Percentiles rank a stretch among this genome's conserved stretches.
phyloP scores from a whole-genome alignment of 1,140 invertebrate genomes.

The Saccostrea echinata region DNA sequence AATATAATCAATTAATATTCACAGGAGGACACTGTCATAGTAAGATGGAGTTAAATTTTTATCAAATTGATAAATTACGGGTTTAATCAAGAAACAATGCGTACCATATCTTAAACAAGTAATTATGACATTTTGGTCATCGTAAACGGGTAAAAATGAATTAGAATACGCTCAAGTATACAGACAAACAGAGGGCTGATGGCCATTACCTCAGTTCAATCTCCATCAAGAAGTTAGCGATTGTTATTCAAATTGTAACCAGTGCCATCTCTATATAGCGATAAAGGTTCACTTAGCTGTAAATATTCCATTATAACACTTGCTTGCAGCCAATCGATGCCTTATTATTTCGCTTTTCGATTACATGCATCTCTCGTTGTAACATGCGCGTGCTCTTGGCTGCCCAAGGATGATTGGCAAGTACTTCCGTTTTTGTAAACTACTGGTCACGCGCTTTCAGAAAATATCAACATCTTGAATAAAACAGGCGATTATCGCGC shows the following conservation, averaged over 20 bases:
- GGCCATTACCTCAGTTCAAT: neutral
- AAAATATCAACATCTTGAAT: neutral
- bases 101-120: no score
- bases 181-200: no score
- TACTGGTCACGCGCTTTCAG: neutral
- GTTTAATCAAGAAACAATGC: no score
- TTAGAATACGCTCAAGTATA: no score
- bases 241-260: neutral
- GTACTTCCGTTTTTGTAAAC: neutral
- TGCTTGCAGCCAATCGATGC: conserved; percentile 8
- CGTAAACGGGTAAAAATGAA: no score
- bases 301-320: conserved; percentile 18
- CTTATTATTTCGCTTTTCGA: conserved; percentile 26
- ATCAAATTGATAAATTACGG: no score
- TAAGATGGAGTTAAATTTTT: no score
- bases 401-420: neutral
- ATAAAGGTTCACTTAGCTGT: neutral
- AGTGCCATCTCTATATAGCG: neutral
- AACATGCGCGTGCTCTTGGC: neutral
- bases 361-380: neutral
- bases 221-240: neutral
- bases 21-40: no score
- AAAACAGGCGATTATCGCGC: neutral
- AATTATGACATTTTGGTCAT: no score
- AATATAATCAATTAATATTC: no score